Evolutionary conservation across 2,888 invertebrate genomes (phyloP), one percentile per base, ranked within the genome.

Genomic region (Orthosia gothica): DNA sequence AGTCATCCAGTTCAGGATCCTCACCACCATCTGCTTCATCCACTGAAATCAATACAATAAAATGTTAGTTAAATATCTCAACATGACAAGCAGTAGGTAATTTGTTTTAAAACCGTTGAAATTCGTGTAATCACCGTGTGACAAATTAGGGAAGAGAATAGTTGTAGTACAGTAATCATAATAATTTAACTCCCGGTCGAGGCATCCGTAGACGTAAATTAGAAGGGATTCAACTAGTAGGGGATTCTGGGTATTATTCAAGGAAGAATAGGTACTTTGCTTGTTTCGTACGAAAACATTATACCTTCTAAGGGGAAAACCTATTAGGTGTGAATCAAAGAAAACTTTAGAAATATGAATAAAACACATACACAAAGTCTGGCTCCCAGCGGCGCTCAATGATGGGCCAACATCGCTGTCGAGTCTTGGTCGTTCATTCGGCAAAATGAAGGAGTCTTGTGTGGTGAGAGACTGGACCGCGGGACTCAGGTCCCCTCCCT

Each of bases 1-100:
- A 98, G 82, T 98, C 98, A 88, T 98, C 98, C 72, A 97, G 96
- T 55, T 92, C 93, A 0, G 87, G 84, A 20, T 93, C 86, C 3
- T 93, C 91, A 0, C 87, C 93, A 5, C 94, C 95, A 66, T 95
- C 96, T 3, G 91, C 94, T 81, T 96, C 96, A 66, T 96, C 96
- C 90, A 96, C 96, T 96, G 87, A 20, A 91, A 91, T 50, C 16
- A 50, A 69, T 18, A 16, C 11, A 49, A 26, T 23, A 26, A 58
- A 45, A 40, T 23, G 5, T 58, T 45, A 2, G 23, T 40, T 49
- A 16, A 40, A 16, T n/a, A 47, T 66, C 23, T 32, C 16, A 16
- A 32, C 1, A 13, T 9, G 5, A 23, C 15, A 12, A 20, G 3
- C 13, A 32, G 15, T 49, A 57, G 16, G 32, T 32, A 32, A 47